These are phyloP conservation scores for Echeneis naucrates DNA, from an alignment of 2,797 vertebrate species.

Conservation along the genomic window DNA sequence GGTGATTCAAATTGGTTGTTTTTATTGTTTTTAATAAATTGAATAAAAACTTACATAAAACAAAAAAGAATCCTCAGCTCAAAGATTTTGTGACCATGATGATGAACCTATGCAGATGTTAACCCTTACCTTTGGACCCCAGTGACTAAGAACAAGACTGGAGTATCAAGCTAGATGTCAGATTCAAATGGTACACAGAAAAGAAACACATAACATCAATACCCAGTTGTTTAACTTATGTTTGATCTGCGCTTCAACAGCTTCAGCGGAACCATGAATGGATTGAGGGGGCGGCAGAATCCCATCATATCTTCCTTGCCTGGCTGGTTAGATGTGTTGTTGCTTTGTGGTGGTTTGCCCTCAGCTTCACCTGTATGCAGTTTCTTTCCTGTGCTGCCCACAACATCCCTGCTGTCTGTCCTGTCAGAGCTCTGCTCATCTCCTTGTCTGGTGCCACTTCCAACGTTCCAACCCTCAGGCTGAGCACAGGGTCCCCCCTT, in stretches of 20 bases:
- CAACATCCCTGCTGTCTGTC: not conserved
- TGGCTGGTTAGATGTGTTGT: not conserved
- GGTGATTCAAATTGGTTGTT: too few relatives aligned
- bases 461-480: accelerated
- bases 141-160: too few relatives aligned
- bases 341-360: slow-evolving; percentile 30
- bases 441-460: not conserved
- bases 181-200: too few relatives aligned
- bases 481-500: not conserved
- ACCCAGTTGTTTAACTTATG: not conserved
- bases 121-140: too few relatives aligned
- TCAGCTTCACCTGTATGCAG: not conserved
- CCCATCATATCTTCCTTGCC: slow-evolving; percentile 8
- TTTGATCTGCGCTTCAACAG: slow-evolving; percentile 56
- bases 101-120: too few relatives aligned
- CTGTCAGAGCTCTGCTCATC: not conserved
- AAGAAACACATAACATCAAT: not conserved
- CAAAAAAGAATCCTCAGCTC: too few relatives aligned
- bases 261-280: slow-evolving; percentile 78
- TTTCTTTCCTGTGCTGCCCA: accelerated
- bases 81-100: too few relatives aligned
- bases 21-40: too few relatives aligned
- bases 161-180: too few relatives aligned
- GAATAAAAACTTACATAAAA: too few relatives aligned
- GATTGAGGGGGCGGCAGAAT: slow-evolving; percentile 76